A percentile compares a stretch with the other conserved stretches of the same genome.
These are phyloP conservation scores for Aptenodytes patagonicus DNA, from an alignment of 2,113 vertebrate genomes.

Conservation along the genomic window DNA sequence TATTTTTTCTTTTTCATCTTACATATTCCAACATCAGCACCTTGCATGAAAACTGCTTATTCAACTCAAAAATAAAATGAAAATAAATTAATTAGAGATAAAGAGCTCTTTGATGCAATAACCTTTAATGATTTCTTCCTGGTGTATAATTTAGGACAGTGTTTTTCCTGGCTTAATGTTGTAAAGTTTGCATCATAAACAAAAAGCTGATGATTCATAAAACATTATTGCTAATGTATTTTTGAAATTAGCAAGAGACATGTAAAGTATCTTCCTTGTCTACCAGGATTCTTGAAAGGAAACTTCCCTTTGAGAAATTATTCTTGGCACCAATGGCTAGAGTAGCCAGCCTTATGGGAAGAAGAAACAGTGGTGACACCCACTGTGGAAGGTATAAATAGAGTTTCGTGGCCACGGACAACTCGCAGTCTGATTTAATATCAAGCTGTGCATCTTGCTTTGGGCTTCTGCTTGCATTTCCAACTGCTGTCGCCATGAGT, in stretches of 20 bases:
- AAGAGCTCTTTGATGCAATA: constrained; percentile 60
- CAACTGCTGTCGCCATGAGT: constrained; percentile 59
- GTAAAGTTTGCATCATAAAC: constrained; percentile 62
- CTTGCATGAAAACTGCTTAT: constrained; percentile 46
- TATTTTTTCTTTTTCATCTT: constrained; percentile 37
- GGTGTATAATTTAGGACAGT: constrained; percentile 61
- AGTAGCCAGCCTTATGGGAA: constrained; percentile 58
- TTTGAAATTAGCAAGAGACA: constrained; percentile 64
- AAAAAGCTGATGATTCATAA: constrained; percentile 64
- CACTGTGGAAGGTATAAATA: constrained; percentile 70
- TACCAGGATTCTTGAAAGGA: constrained; percentile 62
- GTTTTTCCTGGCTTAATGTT: constrained; percentile 57
- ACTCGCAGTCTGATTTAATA: constrained; percentile 37
- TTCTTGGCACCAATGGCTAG: constrained; percentile 55
- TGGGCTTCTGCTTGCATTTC: constrained; percentile 44
- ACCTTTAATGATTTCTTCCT: constrained; percentile 66
- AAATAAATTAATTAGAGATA: constrained; percentile 60
- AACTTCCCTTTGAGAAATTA: constrained; percentile 70
- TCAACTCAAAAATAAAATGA: constrained; percentile 61
- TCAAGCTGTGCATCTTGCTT: constrained; percentile 54
- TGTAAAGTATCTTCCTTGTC: constrained; percentile 57
- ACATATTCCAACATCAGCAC: constrained; percentile 23
- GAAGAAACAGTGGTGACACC: constrained; percentile 50
- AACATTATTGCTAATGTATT: constrained; percentile 57
- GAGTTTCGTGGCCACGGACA: not conserved